These are phyloP conservation scores for Centropus bengalensis DNA, from an alignment of 2,113 vertebrate genomes.

Conservation along the genomic window DNA sequence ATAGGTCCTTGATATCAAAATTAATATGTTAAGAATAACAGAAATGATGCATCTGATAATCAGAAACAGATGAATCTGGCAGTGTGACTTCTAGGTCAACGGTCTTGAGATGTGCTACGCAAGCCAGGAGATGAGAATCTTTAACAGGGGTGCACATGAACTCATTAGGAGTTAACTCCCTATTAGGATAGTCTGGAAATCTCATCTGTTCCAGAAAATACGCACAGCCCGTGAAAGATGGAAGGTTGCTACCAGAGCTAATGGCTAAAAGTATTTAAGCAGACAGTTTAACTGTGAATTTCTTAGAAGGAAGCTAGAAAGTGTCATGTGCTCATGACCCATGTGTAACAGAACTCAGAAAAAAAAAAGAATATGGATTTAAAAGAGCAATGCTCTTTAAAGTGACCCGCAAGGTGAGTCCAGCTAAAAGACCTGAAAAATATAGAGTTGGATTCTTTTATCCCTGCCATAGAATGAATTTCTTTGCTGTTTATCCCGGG, in stretches of 20 bases:
- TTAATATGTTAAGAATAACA: background rate
- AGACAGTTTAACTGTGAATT: background rate
- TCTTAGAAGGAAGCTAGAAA: background rate
- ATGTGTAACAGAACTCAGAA: background rate
- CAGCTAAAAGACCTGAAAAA: background rate
- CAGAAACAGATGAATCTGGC: slow-evolving; percentile 3
- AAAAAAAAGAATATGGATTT: background rate
- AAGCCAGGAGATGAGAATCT: background rate
- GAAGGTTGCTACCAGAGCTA: background rate
- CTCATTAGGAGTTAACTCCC: background rate
- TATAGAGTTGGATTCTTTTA: background rate
- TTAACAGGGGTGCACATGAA: background rate
- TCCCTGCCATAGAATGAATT: background rate
- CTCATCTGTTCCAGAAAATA: background rate
- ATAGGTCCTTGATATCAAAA: background rate
- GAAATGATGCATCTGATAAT: background rate
- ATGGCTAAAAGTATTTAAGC: background rate
- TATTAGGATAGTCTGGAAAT: background rate
- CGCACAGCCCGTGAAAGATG: background rate
- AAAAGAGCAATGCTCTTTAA: background rate
- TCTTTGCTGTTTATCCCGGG: background rate
- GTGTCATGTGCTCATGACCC: background rate
- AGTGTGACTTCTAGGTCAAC: background rate
- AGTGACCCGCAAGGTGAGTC: background rate
- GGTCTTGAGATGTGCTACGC: background rate